Conservation (phyloP, 2,113 vertebrate genomes). For the Ictalurus punctatus region DNA sequence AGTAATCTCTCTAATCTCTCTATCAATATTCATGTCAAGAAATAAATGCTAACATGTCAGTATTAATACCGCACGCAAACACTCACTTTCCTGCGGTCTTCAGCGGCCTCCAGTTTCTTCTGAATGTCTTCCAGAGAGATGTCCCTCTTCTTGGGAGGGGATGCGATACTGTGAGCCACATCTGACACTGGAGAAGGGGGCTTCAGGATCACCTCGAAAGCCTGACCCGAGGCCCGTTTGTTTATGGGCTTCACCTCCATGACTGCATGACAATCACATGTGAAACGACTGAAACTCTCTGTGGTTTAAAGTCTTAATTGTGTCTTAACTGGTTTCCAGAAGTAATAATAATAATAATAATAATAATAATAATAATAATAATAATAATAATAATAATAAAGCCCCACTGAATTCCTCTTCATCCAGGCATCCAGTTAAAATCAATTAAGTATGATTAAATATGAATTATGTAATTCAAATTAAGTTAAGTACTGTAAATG, state of each 20-base stretch:
- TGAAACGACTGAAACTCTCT: background rate
- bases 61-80: background rate
- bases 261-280: slow-evolving; percentile 70
- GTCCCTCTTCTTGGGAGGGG: slow-evolving; percentile 89
- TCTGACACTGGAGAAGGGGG: slow-evolving; percentile 90
- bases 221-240: slow-evolving; percentile 95
- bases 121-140: slow-evolving; percentile 94
- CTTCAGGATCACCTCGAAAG: slow-evolving; percentile 98
- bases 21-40: background rate
- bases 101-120: slow-evolving; percentile 94
- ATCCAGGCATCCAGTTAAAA: background rate
- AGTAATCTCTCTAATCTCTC: too few species aligned
- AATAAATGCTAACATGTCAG: background rate
- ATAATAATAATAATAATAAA: background rate
- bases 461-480: background rate
- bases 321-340: background rate
- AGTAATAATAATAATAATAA: background rate
- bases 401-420: background rate
- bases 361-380: background rate
- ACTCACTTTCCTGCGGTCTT: slow-evolving; percentile 89
- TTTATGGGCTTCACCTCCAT: slow-evolving; percentile 97
- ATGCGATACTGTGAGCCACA: slow-evolving; percentile 80
- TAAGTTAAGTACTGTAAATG: background rate
- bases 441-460: background rate
- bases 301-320: background rate